Conservation (phyloP, 2,113 vertebrate species). For the Sclerurus mexicanus region DNA sequence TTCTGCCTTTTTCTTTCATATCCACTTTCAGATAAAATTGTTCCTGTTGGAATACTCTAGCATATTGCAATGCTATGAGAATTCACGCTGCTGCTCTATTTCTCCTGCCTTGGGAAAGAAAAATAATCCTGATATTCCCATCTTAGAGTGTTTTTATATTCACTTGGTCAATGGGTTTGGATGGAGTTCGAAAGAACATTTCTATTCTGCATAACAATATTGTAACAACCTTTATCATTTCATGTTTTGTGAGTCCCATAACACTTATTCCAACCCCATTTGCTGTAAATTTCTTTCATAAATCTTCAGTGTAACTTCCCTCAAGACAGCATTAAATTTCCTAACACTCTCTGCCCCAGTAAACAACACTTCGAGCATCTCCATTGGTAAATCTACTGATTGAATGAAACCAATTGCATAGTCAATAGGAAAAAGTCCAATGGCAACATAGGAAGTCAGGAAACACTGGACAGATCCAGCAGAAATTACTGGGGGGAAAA, state of each 20-base stretch:
- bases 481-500: conserved; percentile 40
- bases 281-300: not conserved
- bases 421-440: conserved; percentile 53
- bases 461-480: conserved; percentile 34
- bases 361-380: not conserved
- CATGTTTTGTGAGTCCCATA: not conserved
- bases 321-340: not conserved
- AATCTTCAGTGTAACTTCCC: not conserved
- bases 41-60: conserved; percentile 22
- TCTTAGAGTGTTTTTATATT: not conserved
- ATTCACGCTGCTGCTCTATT: not conserved
- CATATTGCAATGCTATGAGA: not conserved
- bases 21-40: conserved; percentile 28
- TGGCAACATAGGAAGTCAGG: conserved; percentile 38
- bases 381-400: not conserved
- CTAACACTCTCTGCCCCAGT: not conserved
- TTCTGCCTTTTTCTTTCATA: conserved; percentile 35
- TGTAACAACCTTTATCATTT: not conserved
- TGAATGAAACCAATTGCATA: not conserved
- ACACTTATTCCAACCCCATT: not conserved
- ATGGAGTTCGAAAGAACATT: not conserved
- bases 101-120: conserved; percentile 3
- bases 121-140: not conserved
- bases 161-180: not conserved
- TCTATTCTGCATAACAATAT: not conserved